Base-by-base conservation (phyloP, 2,888 invertebrate species). In the Tenthredo amoena region DNA sequence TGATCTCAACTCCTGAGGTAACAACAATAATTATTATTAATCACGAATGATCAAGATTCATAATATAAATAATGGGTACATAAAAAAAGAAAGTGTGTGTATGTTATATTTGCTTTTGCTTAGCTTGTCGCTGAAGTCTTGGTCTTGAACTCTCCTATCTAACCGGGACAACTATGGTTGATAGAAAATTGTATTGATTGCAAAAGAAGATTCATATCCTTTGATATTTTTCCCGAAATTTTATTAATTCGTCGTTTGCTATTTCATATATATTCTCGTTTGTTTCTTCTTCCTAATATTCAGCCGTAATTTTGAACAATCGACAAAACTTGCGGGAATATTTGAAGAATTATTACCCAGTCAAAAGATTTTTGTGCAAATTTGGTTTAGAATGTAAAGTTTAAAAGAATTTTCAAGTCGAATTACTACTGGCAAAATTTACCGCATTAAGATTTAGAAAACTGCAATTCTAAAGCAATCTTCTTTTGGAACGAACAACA, bases 1-100 rank as follows among this genome's bases (percentile, higher is more conserved):
- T 92, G 92, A 93, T 93, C 92, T 93, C 93, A 92, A 90, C 93
- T 93, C 93, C 93, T 93, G 93, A 93, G 93, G 93, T 93, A 93
- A 91, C 90, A 88, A 89, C 83, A 83, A 89, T 21, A 90, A 89
- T 87, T 62, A 88, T 89, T 85, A 91, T 90, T 91, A 91, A 92
- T 90, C 87, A 86, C 87, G 86, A 82, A 88, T 74, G 65, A 87
- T 86, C 84, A 89, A 88, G 85, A 87, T 85, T 47, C 88, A 87
- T 87, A 87, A 86, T 87, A 87, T 88, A 86, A 90, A 89, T 88
- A 87, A 87, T 90, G 90, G 89, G 89, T 90, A 55, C 47, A 43
- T 72, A 34, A 68, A 68, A 34, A 87, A 88, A 86, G 89, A 89
- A 88, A 87, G 86, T 90, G 90, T 89, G 89, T 90, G 89, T 88